Percentiles rank a stretch among this genome's conserved stretches.
Conservation (phyloP, 30 jellyfish, hydroid and myxozoan genomes). For the Aurelia sp. region DNA sequence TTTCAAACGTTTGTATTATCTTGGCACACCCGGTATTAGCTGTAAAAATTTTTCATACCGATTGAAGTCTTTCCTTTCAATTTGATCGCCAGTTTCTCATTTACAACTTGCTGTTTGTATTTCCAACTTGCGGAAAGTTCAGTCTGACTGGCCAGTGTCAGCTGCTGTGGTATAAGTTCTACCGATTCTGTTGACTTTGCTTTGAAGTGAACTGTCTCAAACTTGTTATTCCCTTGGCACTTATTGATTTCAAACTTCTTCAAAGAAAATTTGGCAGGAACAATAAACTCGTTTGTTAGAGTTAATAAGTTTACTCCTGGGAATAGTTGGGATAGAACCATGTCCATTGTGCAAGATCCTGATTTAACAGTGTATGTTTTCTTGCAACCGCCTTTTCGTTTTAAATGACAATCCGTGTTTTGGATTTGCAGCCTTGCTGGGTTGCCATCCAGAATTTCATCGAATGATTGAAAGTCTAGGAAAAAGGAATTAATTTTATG, state of each 20-base stretch:
- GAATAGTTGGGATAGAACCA: conserved; percentile 3
- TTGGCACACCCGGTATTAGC: too few relatives aligned
- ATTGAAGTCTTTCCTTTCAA: conserved; percentile 38
- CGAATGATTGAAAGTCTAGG: conserved; percentile 1
- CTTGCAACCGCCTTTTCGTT: not conserved
- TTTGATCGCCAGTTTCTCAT: conserved; percentile 15
- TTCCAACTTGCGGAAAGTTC: conserved; percentile 11
- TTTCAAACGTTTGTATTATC: too few relatives aligned
- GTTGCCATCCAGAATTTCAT: not conserved
- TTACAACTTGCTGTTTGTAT: not conserved
- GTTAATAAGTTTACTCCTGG: conserved; percentile 8
- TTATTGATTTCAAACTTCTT: not conserved
- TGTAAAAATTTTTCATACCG: conserved; percentile 9
- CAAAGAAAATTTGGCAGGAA: conserved; percentile 12
- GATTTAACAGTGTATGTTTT: not conserved
- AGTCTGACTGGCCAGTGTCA: conserved; percentile 36
- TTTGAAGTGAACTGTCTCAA: conserved; percentile 14
- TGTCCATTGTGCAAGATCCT: conserved; percentile 13
- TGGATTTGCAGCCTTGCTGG: conserved; percentile 1
- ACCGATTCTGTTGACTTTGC: conserved; percentile 28
- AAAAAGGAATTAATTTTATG: not conserved
- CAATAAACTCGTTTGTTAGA: conserved; percentile 5
- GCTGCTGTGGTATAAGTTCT: conserved; percentile 33
- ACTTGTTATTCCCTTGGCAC: not conserved
- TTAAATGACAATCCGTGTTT: conserved; percentile 15